phyloP scores from a whole-genome alignment of 2,888 invertebrate species.

The Willowsia nigromaculata region DNA sequence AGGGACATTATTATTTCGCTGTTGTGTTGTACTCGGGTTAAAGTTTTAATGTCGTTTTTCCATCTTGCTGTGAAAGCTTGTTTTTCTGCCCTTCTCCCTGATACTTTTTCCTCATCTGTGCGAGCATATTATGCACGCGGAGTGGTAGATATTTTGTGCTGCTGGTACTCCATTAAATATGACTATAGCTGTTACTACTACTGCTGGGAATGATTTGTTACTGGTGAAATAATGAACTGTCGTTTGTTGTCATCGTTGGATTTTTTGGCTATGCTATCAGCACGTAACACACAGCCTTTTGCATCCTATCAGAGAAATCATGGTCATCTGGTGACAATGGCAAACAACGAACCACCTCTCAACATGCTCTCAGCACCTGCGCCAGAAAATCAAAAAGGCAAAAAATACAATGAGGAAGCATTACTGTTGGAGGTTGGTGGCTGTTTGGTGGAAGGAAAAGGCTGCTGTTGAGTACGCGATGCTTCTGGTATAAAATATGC shows the following conservation, averaged over 20 bases:
- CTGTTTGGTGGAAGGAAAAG: not conserved
- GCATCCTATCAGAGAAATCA: slow-evolving; percentile 59
- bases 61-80: slow-evolving; percentile 58
- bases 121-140: not conserved
- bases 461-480: not conserved
- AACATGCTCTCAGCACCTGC: slow-evolving; percentile 77
- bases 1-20: not conserved
- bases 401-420: slow-evolving; percentile 34
- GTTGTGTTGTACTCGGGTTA: not conserved
- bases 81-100: not conserved
- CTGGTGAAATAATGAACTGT: slow-evolving; percentile 72
- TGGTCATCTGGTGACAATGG: slow-evolving; percentile 72
- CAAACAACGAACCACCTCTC: slow-evolving; percentile 70
- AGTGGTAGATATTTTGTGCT: not conserved
- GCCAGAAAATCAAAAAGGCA: slow-evolving; percentile 66
- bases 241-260: slow-evolving; percentile 65
- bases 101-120: not conserved
- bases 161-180: slow-evolving; percentile 44
- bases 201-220: slow-evolving; percentile 66
- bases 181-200: slow-evolving; percentile 44
- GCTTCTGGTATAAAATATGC: not conserved
- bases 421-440: slow-evolving; percentile 11
- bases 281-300: slow-evolving; percentile 47
- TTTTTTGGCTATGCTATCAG: slow-evolving; percentile 57
- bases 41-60: slow-evolving; percentile 13